These are phyloP conservation scores for Caenorhabditis macrosperma DNA, from an alignment of 2,888 invertebrate genomes.

Conservation along the genomic window DNA sequence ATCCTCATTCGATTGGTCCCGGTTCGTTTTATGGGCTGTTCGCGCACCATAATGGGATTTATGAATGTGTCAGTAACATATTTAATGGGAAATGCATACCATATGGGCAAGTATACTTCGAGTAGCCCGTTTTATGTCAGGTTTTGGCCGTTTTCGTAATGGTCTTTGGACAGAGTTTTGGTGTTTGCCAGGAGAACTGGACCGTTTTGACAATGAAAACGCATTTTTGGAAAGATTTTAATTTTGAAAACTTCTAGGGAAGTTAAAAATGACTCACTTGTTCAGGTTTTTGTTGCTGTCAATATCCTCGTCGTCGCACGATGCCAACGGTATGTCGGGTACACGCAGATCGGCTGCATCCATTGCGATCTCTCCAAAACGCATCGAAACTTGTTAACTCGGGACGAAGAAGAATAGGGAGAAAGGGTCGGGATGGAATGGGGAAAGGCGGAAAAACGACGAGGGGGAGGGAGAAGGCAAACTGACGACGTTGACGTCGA, in stretches of 20 bases:
- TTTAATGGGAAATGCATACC: constrained; percentile 9
- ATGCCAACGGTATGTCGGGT: constrained; percentile 76
- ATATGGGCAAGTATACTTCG: constrained; percentile 10
- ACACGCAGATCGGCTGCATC: constrained; percentile 70
- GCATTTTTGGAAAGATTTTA: too few relatives aligned
- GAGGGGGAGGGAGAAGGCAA: constrained; percentile 35
- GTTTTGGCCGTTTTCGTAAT: background rate
- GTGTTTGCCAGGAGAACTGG: too few relatives aligned
- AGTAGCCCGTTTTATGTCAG: background rate
- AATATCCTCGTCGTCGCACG: constrained; percentile 68
- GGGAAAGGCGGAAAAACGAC: constrained; percentile 13
- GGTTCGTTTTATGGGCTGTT: constrained; percentile 38
- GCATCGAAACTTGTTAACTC: constrained; percentile 33
- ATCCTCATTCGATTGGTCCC: constrained; percentile 17
- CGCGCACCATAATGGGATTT: constrained; percentile 26
- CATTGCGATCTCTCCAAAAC: constrained; percentile 62
- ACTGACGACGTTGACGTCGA: constrained; percentile 26
- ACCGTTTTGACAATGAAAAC: too few relatives aligned
- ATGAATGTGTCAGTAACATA: constrained; percentile 22
- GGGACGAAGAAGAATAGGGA: background rate
- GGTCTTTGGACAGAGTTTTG: background rate
- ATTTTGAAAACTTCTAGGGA: too few relatives aligned
- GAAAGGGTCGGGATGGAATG: constrained; percentile 14
- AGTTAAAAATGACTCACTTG: constrained; percentile 49
- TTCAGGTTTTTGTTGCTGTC: constrained; percentile 61